Percentiles rank a stretch among this genome's conserved stretches.
Conservation (phyloP, 2,888 invertebrate genomes). For the Crioceris asparagi region DNA sequence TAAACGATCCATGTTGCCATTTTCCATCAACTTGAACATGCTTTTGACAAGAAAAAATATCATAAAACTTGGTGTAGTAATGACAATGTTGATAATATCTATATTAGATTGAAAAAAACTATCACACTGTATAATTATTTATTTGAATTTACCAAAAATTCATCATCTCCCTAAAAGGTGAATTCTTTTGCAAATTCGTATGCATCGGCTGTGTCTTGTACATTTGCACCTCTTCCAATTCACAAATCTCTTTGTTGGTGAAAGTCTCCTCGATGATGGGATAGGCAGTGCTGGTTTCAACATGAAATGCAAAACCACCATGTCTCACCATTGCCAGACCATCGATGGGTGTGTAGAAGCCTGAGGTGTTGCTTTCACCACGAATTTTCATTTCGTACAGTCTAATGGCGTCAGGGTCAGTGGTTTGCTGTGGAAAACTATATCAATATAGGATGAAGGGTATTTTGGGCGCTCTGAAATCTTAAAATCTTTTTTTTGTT, state of each 20-base stretch:
- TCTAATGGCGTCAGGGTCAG: slow-evolving; percentile 48
- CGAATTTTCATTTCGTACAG: slow-evolving; percentile 50
- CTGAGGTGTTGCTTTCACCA: slow-evolving; percentile 21
- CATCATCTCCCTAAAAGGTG: slow-evolving; percentile 52
- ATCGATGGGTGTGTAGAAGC: slow-evolving; percentile 43
- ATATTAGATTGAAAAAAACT: too few relatives aligned
- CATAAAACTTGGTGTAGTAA: too few relatives aligned
- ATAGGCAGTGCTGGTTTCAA: slow-evolving; percentile 56
- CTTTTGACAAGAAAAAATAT: too few relatives aligned
- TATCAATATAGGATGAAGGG: too few relatives aligned
- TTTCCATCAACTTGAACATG: slow-evolving; percentile 46
- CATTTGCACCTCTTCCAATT: slow-evolving; percentile 51
- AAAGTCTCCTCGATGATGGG: slow-evolving; percentile 55
- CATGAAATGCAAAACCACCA: slow-evolving; percentile 61
- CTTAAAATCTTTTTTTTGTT: too few relatives aligned
- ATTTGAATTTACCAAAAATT: slow-evolving; percentile 53
- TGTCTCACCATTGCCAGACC: slow-evolving; percentile 49
- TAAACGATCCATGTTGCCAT: slow-evolving; percentile 49
- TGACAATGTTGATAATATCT: too few relatives aligned
- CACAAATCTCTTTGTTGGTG: slow-evolving; percentile 55
- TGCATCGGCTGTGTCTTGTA: slow-evolving; percentile 49
- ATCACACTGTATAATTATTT: too few relatives aligned
- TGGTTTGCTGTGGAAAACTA: slow-evolving; percentile 44
- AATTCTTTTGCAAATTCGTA: slow-evolving; percentile 46
- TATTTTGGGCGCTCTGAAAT: too few relatives aligned